phyloP scores from a whole-genome alignment of 2,888 invertebrate species.

The Trissolcus japonicus region DNA sequence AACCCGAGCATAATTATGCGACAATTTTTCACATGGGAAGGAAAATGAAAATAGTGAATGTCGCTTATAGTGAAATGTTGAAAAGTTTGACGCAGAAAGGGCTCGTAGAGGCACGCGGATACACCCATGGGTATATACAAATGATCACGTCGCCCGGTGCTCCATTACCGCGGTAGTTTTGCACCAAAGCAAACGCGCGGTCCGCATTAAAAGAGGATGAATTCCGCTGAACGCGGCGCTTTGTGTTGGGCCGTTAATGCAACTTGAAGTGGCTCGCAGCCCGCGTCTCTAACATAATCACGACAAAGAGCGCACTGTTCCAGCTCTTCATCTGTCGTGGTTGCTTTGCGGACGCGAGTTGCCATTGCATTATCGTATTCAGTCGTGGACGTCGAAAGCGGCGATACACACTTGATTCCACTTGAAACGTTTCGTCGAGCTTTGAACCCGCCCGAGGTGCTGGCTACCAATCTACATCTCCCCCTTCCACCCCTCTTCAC shows the following conservation, averaged over 20 bases:
- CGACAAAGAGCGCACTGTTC: constrained; percentile 67
- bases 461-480: constrained; percentile 24
- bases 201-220: constrained; percentile 32
- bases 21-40: no score
- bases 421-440: constrained; percentile 66
- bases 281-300: constrained; percentile 66
- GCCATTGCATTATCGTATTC: constrained; percentile 59
- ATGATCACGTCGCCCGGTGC: constrained; percentile 1
- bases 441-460: constrained; percentile 62
- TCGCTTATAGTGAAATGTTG: no score
- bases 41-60: no score
- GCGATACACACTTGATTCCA: constrained; percentile 68
- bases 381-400: constrained; percentile 34
- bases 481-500: neutral
- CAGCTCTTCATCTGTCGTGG: constrained; percentile 41
- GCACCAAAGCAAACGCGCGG: constrained; percentile 20
- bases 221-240: constrained; percentile 54
- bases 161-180: constrained; percentile 21
- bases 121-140: neutral
- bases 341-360: constrained; percentile 38
- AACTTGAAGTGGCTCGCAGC: constrained; percentile 66
- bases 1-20: no score
- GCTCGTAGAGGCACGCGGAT: no score
- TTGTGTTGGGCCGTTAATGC: constrained; percentile 67
- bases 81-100: no score